phyloP scores from a whole-genome alignment of 2,797 vertebrate genomes.

The Dallia pectoralis region DNA sequence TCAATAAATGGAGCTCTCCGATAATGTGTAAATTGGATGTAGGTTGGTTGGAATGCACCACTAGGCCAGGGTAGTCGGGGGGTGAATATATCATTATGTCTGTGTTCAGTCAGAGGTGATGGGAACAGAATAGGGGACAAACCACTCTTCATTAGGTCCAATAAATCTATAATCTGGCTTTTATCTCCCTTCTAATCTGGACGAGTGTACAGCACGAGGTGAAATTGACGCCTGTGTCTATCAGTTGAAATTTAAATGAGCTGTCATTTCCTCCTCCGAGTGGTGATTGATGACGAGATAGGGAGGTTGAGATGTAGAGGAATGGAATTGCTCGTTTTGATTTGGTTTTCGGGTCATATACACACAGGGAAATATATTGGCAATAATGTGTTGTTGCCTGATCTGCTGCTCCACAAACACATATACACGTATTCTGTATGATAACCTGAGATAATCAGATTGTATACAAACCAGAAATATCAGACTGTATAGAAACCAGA shows the following conservation, averaged over 20 bases:
- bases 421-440: no score
- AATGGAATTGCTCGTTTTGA: conserved; percentile 37
- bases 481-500: no score
- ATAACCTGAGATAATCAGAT: no score
- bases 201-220: conserved; percentile 46
- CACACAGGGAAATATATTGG: conserved; percentile 31
- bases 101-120: conserved; percentile 67
- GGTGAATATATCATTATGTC: conserved; percentile 68
- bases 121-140: conserved; percentile 68
- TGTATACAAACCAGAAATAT: no score
- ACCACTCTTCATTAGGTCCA: conserved; percentile 49
- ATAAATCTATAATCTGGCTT: conserved; percentile 72
- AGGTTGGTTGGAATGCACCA: conserved; percentile 72
- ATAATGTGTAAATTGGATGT: conserved; percentile 62
- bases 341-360: conserved; percentile 17
- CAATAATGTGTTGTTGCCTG: conserved; percentile 15
- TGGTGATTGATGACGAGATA: conserved; percentile 17
- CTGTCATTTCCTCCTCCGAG: conserved; percentile 50
- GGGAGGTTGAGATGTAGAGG: conserved; percentile 13
- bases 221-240: conserved; percentile 63
- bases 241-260: conserved; percentile 63
- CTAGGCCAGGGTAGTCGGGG: conserved; percentile 51
- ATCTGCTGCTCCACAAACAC: no score
- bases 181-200: conserved; percentile 63
- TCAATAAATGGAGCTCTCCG: conserved; percentile 64